Evolutionary conservation across 2,888 invertebrate genomes (phyloP).

Genomic region (Eilema griseolum): DNA sequence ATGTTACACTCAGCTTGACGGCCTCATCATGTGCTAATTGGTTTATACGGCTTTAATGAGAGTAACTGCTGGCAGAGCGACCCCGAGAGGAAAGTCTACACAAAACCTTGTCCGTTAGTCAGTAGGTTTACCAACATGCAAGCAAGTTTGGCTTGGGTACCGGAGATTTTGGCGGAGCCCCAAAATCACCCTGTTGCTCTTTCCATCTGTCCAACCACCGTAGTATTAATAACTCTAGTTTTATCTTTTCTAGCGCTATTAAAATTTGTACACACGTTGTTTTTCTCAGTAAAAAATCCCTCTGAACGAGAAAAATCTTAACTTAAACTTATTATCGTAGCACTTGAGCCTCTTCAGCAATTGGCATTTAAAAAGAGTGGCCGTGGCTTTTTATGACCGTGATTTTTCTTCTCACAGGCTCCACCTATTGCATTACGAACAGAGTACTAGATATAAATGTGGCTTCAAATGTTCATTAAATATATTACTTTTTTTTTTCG

Average conservation of each 20-base stretch:
- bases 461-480: neutral
- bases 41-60: neutral
- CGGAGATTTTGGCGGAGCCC: neutral
- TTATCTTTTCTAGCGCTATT: neutral
- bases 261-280: neutral
- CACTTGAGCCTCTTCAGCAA: neutral
- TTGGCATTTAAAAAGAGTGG: constrained; percentile 11
- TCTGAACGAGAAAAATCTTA: neutral
- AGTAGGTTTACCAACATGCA: no score
- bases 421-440: neutral
- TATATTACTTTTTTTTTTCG: neutral
- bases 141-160: no score
- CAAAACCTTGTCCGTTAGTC: no score
- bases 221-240: neutral
- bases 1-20: no score
- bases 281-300: neutral
- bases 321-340: neutral
- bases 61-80: neutral
- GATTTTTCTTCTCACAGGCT: neutral
- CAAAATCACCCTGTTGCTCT: neutral
- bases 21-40: no score
- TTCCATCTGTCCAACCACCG: neutral
- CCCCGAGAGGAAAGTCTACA: neutral
- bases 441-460: neutral
- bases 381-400: neutral